Evolutionary conservation across 2,797 vertebrate species (phyloP), one percentile per base, ranked within the genome.

Genomic region (Chanos chanos): DNA sequence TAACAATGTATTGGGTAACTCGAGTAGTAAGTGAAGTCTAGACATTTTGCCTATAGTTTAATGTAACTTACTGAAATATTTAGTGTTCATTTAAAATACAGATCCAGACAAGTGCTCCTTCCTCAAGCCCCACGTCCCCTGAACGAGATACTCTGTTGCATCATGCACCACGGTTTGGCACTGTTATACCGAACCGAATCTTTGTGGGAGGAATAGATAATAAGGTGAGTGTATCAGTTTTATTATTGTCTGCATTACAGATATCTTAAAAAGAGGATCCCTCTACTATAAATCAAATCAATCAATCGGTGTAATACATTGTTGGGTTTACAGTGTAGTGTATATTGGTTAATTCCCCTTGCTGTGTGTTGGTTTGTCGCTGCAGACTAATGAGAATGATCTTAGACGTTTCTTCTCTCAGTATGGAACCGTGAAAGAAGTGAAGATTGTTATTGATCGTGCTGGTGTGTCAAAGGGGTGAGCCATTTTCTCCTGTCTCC

Each of bases 171-270:
- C 78, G 70, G 61, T 81, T 77, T 15, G 81, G 87, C 80, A 90
- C 81, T 0, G 74, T 92, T 52, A 90, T 89, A 77, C 90, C 91
- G 63, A 94, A 94, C 81, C 86, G 91, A 12, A 87, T 96, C 67
- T 96, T 94, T 80, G 92, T 94, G 3, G 87, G 91, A 69, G 90
- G 92, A 66, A 88, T 95, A 45, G 89, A 92, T 80, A 80, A 82
- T 75, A 89, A 84, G 87, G 93, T 96, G 85, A 78, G 70, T 39
- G 50, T 39, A 12, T 7, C 44, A 22, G 27, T 4, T 41, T 13
- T 16, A 7, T 13, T 22, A 64, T 3, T 28, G 24, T 25, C n/a
- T 37, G 9, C n/a, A 2, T 30, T 21, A 19, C 39, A 39, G 7
- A n/a, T n/a, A n/a, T n/a, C n/a, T n/a, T n/a, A n/a, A n/a, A n/a